These are phyloP conservation scores for Mastomys coucha DNA, from an alignment of 2,113 vertebrate species.

Conservation along the genomic window DNA sequence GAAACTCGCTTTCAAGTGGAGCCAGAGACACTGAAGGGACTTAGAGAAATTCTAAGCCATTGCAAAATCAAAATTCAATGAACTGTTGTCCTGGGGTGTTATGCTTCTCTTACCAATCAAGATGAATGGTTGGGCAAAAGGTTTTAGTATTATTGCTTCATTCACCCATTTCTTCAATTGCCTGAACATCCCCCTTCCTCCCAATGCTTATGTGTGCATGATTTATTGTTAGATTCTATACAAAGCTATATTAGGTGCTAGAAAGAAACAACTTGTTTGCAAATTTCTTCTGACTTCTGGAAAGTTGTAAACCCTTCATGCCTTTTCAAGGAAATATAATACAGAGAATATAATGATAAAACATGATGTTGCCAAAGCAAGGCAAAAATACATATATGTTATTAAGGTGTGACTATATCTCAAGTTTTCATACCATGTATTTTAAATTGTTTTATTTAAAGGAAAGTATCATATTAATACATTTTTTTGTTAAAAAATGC, in stretches of 20 bases:
- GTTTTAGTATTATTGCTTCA: neutral
- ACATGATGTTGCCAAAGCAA: neutral
- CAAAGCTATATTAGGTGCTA: neutral
- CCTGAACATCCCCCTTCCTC: neutral
- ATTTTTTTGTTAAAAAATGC: slow-evolving; percentile 31
- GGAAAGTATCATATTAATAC: neutral
- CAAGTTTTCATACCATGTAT: slow-evolving; percentile 17
- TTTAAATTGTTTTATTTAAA: slow-evolving; percentile 36
- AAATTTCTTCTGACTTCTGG: slow-evolving; percentile 41
- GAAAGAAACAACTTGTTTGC: neutral
- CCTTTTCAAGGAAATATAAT: slow-evolving; percentile 46
- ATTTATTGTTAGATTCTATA: neutral
- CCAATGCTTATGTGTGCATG: neutral
- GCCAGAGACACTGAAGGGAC: neutral
- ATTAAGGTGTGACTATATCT: slow-evolving; percentile 10
- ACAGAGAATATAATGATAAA: slow-evolving; percentile 27
- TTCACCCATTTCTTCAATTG: neutral
- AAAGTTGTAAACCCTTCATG: slow-evolving; percentile 17
- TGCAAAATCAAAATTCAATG: slow-evolving; percentile 63
- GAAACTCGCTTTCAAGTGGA: slow-evolving; percentile 30
- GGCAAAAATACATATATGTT: neutral
- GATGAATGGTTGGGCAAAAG: neutral
- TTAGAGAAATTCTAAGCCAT: slow-evolving; percentile 41
- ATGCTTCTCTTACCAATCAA: neutral
- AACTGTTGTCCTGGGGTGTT: neutral